Evolutionary conservation across 2,113 vertebrate species (phyloP), one percentile per base, ranked within the genome.

Genomic region (Heliornis fulica): DNA sequence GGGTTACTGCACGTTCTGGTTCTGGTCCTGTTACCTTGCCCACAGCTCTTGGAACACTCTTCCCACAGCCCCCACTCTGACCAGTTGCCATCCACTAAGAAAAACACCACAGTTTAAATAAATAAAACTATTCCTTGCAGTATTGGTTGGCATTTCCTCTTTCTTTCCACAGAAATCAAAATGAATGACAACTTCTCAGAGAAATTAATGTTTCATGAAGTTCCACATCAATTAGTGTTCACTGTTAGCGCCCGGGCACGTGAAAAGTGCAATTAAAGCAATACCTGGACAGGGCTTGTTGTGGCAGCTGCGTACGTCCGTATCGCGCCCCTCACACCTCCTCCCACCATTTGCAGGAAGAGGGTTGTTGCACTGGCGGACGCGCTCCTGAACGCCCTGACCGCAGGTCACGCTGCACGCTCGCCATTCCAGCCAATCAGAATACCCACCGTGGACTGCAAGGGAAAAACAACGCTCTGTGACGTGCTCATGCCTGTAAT

Each of bases 61-160:
- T 99, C 99, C 99, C 99, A 99, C 1, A 90, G 46, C 9, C 98
- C 98, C 99, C 99, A 99, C 61, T 99, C 98, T 0, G 99, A 99
- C 99, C 99, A 99, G 90, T 83, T 98, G 45, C 99, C 99, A 76
- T 99, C 98, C 98, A 99, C 99, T 99, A 81, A 10, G 38, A 36
- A 72, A 96, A 93, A 64, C 7, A 8, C 34, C 38, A 16, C 14
- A 38, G 21, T 36, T 69, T 36, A 29, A 53, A 70, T 50, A 41
- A 38, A 66, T 29, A 32, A 45, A 1, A 9, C 23, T 1, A 9
- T 23, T 29, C 56, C 63, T 43, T 22, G 26, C 0, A 0, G 13
- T 40, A 29, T 53, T 54, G 15, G 64, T 12, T 34, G 25, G 90
- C 9, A 72, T 56, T 36, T 72, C 7, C 26, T 54, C 32, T 48